Evolutionary conservation across 2,888 invertebrate species (phyloP), one percentile per base, ranked within the genome.

Genomic region (Temnothorax ravouxi): DNA sequence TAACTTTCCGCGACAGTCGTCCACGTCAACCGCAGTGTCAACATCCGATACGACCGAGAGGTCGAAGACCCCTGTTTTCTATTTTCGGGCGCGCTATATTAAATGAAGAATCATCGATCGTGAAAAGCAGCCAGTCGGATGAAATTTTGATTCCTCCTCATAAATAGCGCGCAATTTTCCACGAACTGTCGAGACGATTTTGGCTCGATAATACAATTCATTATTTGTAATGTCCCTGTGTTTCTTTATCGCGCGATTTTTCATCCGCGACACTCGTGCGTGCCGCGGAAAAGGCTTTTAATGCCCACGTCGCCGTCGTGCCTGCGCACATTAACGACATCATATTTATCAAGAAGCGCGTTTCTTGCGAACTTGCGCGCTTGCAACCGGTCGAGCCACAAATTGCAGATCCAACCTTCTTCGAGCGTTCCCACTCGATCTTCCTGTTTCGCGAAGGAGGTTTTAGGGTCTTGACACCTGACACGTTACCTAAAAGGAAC

Each of bases 391-490:
- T 61, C 84, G 89, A 75, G 84, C 86, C 84, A 87, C 84, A 90
- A 90, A 89, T 84, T 77, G 84, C 82, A 86, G 86, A 76, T 87
- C 75, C 87, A 87, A 79, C 88, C 88, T 88, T 90, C 69, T 84
- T 86, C 80, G 82, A 76, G 83, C 85, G 74, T 67, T 80, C 75
- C 56, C 84, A 84, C 79, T 61, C 83, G 50, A 61, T 86, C 90
- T 88, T 90, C 88, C 88, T 74, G 90, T 61, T 84, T 56, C 85
- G 34, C 77, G 83, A 90, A 90, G 77, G 91, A 90, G 90, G 90
- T 90, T 90, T 90, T 87, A 90, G 88, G 88, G 89, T 90, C 91
- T 89, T 84, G 88, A 88, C 90, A 86, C 83, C 74, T 83, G 87
- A 89, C 82, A 84, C 77, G 72, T 84, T 76, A 61, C 83, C 34